Base-by-base conservation (phyloP, 2,888 invertebrate species). In the Eupithecia dodoneata region DNA sequence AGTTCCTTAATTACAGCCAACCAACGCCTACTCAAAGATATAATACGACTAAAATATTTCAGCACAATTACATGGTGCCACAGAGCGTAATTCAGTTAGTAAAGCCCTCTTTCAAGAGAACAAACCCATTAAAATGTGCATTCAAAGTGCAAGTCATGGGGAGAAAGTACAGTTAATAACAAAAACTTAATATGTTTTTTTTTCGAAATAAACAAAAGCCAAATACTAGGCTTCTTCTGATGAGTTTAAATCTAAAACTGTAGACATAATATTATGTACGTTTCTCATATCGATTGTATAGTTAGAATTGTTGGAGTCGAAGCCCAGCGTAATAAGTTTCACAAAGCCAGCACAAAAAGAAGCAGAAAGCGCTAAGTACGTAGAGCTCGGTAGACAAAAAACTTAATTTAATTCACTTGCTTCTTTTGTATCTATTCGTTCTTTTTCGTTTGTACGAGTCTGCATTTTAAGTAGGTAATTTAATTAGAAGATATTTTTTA, bases 121-220 rank as follows among this genome's bases (percentile, higher is more conserved):
- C 88, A 90, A 89, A 87, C 88, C 90, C 88, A 92, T 92, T 92
- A 93, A 91, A 93, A 91, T 90, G 89, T 92, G 92, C 92, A 92
- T 91, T 89, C 89, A 90, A 93, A 93, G 89, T 90, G 92, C 93
- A 93, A 94, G 93, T 93, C 92, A 93, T 87, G 90, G 93, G 91
- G 88, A 87, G 72, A 42, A 30, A 4, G 79, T 76, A 76, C 76
- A 79, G 70, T 73, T 59, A 42, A 12, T 49, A 12, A 74, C 70
- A 76, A 76, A 76, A 76, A n/a, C n/a, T 2, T 30, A 30, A 15
- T 5, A 52, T 7, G 3, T 59, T 59, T 9, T n/a, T 47, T 9
- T 52, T 30, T 30, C 3, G 30, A 30, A 30, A 9, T 59, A 59
- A 59, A 4, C 10, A 59, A 18, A 18, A 0, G 59, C 0, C 30